A percentile compares a stretch with the other conserved stretches of the same genome.
phyloP scores from a whole-genome alignment of 2,113 vertebrate genomes.

The Myxocyprinus asiaticus region DNA sequence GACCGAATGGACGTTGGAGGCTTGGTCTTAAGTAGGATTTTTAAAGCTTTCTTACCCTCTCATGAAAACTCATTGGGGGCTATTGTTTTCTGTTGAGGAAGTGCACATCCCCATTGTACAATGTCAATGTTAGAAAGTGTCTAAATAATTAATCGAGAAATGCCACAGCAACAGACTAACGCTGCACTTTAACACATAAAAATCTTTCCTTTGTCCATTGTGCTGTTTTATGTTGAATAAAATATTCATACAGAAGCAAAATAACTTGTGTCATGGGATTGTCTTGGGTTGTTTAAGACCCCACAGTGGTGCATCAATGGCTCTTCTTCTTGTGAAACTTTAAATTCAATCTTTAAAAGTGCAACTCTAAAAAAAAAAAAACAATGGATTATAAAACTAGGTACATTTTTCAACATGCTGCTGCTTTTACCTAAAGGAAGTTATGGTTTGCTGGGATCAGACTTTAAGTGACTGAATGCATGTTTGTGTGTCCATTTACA shows the following conservation, averaged over 20 bases:
- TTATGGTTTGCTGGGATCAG: neutral
- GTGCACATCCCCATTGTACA: constrained; percentile 59
- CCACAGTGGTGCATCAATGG: constrained; percentile 23
- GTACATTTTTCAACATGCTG: neutral
- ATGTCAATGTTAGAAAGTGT: constrained; percentile 56
- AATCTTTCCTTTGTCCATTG: constrained; percentile 58
- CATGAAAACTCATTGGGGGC: constrained; percentile 60
- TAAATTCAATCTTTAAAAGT: constrained; percentile 30
- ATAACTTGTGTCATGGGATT: constrained; percentile 9
- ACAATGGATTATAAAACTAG: constrained; percentile 9
- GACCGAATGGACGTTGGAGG: constrained; percentile 6
- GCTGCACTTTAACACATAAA: constrained; percentile 54
- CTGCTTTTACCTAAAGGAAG: neutral
- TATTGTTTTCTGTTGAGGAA: constrained; percentile 62
- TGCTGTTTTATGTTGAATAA: constrained; percentile 62
- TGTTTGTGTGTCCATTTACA: neutral
- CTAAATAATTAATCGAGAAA: constrained; percentile 75
- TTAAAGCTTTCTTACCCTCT: constrained; percentile 71
- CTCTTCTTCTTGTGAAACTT: constrained; percentile 18
- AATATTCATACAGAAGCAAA: constrained; percentile 66
- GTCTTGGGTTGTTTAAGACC: constrained; percentile 11
- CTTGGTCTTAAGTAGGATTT: constrained; percentile 32
- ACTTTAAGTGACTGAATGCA: neutral
- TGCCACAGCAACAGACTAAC: constrained; percentile 45
- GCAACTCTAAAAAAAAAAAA: neutral